These are phyloP conservation scores for Leistus spinibarbis DNA, from an alignment of 2,888 invertebrate genomes.

Conservation along the genomic window DNA sequence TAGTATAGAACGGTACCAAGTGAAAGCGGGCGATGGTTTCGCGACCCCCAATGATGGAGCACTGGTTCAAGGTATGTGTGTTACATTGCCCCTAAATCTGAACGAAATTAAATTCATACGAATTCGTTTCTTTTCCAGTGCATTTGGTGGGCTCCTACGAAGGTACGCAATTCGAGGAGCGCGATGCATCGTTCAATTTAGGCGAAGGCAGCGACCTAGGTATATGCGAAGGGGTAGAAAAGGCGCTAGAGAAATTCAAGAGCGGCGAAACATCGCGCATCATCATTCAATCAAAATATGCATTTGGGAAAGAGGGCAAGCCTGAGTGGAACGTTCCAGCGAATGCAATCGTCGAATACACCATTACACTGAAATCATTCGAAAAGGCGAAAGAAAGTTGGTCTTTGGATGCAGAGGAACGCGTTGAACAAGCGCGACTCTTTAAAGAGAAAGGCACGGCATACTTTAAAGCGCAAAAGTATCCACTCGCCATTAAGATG, in stretches of 20 bases:
- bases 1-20: slow-evolving; percentile 75
- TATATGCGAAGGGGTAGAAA: slow-evolving; percentile 82
- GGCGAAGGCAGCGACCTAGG: slow-evolving; percentile 83
- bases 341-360: slow-evolving; percentile 79
- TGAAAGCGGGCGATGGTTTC: slow-evolving; percentile 73
- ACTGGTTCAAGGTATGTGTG: slow-evolving; percentile 73
- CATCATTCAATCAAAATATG: slow-evolving; percentile 77
- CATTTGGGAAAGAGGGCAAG: slow-evolving; percentile 76
- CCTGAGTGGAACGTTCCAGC: slow-evolving; percentile 76
- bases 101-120: slow-evolving; percentile 46
- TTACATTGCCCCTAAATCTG: background rate
- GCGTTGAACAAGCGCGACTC: slow-evolving; percentile 78
- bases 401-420: slow-evolving; percentile 80
- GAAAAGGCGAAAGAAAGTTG: slow-evolving; percentile 85
- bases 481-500: slow-evolving; percentile 79
- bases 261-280: slow-evolving; percentile 79
- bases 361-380: slow-evolving; percentile 80
- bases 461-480: slow-evolving; percentile 84
- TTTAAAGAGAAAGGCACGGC: slow-evolving; percentile 91
- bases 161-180: slow-evolving; percentile 75
- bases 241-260: slow-evolving; percentile 79
- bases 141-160: slow-evolving; percentile 73
- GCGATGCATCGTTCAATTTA: slow-evolving; percentile 79
- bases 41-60: slow-evolving; percentile 82
- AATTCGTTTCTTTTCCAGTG: slow-evolving; percentile 62